Evolutionary conservation across 2,888 invertebrate species (phyloP).

Genomic region (Neuroscelio doddi): DNA sequence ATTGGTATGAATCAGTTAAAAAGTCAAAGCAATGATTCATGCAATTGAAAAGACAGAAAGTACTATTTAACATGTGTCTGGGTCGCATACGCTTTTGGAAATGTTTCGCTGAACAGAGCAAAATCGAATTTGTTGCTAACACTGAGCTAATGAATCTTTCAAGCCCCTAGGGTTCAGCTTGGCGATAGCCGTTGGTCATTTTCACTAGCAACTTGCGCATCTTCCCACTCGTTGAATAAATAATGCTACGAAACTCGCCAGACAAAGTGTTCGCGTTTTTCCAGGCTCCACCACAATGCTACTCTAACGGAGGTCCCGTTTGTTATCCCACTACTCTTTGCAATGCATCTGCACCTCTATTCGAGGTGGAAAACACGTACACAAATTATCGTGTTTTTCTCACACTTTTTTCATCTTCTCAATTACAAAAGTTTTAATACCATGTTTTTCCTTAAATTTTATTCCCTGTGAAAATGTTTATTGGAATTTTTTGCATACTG

Average conservation of each 20-base stretch:
- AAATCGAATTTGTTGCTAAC: slow-evolving; percentile 41
- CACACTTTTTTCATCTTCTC: slow-evolving; percentile 10
- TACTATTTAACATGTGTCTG: slow-evolving; percentile 1
- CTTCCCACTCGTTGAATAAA: slow-evolving; percentile 38
- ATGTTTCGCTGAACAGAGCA: slow-evolving; percentile 6
- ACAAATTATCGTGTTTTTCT: slow-evolving; percentile 37
- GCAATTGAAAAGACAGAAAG: too few relatives aligned
- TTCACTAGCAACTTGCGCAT: slow-evolving; percentile 41
- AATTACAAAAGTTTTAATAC: slow-evolving; percentile 23
- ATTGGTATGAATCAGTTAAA: too few relatives aligned
- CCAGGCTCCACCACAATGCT: slow-evolving; percentile 17
- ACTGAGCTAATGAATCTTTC: slow-evolving; percentile 41
- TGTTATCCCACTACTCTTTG: slow-evolving; percentile 18
- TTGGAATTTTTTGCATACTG: slow-evolving; percentile 14
- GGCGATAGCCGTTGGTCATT: slow-evolving; percentile 40
- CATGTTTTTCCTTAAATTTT: slow-evolving; percentile 8
- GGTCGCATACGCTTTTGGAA: too few relatives aligned
- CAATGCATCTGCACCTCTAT: slow-evolving; percentile 20
- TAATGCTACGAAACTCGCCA: slow-evolving; percentile 35
- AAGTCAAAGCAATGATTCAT: too few relatives aligned
- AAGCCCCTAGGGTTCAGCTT: slow-evolving; percentile 33
- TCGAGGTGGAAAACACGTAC: slow-evolving; percentile 30
- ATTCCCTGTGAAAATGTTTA: slow-evolving; percentile 16
- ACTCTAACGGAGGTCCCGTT: slow-evolving; percentile 24
- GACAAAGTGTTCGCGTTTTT: slow-evolving; percentile 37